Evolutionary conservation across 1,140 invertebrate species (phyloP).

Genomic region (Pogonus chalceus): DNA sequence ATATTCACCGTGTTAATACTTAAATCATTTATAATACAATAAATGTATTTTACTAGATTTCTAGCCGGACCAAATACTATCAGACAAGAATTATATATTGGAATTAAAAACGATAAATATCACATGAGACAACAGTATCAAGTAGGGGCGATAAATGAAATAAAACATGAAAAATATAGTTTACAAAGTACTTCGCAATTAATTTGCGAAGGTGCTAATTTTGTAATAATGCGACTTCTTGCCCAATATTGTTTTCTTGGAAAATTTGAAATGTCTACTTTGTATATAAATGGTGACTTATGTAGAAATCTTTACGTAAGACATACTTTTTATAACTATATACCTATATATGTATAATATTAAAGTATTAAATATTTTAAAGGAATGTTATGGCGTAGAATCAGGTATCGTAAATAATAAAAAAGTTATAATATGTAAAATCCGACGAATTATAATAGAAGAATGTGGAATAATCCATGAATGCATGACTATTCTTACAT

Average conservation of each 20-base stretch:
- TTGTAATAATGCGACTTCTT: constrained; percentile 48
- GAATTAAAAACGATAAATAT: neutral
- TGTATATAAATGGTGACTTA: constrained; percentile 46
- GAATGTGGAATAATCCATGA: constrained; percentile 39
- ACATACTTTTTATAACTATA: constrained; percentile 12
- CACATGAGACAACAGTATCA: constrained; percentile 6
- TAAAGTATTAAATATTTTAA: no score
- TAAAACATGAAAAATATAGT: no score
- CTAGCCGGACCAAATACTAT: neutral
- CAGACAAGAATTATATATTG: neutral
- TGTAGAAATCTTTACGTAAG: constrained; percentile 49
- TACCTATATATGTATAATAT: neutral
- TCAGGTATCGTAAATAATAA: constrained; percentile 38
- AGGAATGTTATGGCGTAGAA: constrained; percentile 34
- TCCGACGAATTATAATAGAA: constrained; percentile 43
- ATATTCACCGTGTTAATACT: constrained; percentile 14
- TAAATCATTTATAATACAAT: no score
- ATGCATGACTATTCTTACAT: constrained; percentile 37
- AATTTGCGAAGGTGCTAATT: constrained; percentile 48
- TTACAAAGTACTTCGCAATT: no score
- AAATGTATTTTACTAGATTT: constrained; percentile 4
- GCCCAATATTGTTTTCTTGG: constrained; percentile 43
- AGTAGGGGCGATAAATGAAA: constrained; percentile 31
- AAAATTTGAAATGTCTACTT: constrained; percentile 39
- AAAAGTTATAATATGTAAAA: constrained; percentile 38